Evolutionary conservation across 30 jellyfish, hydroid and myxozoan species (phyloP).

Genomic region (Mastigias papua): DNA sequence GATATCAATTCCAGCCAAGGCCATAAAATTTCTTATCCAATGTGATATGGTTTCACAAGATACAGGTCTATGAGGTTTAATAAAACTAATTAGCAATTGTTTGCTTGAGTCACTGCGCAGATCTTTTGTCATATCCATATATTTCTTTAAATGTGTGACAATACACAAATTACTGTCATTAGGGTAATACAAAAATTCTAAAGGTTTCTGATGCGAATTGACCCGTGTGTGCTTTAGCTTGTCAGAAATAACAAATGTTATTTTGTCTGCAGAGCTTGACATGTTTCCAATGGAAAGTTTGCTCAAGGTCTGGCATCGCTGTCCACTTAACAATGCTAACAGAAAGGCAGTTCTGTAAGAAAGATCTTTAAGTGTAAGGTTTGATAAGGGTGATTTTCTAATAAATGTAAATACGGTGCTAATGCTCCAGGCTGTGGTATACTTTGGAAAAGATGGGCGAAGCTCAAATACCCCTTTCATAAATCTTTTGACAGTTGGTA

Average conservation of each 20-base stretch:
- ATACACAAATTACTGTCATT: slow-evolving; percentile 13
- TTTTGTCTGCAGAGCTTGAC: not conserved
- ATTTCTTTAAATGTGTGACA: slow-evolving; percentile 3
- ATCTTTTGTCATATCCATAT: not conserved
- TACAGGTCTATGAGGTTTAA: slow-evolving; percentile 30
- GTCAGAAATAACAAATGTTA: not conserved
- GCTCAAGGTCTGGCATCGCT: not conserved
- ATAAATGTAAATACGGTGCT: slow-evolving; percentile 1
- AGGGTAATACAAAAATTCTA: slow-evolving; percentile 12
- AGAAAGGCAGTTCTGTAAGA: not conserved
- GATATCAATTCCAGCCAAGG: not conserved
- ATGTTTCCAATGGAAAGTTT: not conserved
- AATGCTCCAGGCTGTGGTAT: not conserved
- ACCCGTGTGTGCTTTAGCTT: slow-evolving; percentile 20
- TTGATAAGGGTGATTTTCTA: not conserved
- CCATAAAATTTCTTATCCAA: not conserved
- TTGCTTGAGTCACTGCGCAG: slow-evolving; percentile 2
- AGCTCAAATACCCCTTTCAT: not conserved
- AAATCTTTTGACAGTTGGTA: slow-evolving; percentile 1
- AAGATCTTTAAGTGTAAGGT: not conserved
- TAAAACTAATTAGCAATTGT: slow-evolving; percentile 20
- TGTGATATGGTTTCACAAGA: slow-evolving; percentile 19
- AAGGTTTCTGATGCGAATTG: not conserved
- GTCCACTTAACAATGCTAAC: not conserved
- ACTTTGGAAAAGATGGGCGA: not conserved